Percentiles rank a stretch among this genome's conserved stretches.
Evolutionary conservation across 2,797 vertebrate genomes (phyloP).

Genomic region (Alfaro cultratus): DNA sequence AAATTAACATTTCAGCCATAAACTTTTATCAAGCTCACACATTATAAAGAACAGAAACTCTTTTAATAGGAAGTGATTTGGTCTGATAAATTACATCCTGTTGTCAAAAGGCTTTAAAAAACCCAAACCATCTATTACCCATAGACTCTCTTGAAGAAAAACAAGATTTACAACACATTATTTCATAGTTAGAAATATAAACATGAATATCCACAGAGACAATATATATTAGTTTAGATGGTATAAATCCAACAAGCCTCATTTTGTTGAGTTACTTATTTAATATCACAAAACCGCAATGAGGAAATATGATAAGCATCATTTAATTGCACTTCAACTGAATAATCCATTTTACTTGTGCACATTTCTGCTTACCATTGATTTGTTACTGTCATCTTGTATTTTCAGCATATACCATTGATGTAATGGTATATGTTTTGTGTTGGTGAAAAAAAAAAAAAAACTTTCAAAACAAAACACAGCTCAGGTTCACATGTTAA

Average conservation of each 20-base stretch:
- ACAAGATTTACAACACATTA: neutral
- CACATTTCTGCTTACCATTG: neutral
- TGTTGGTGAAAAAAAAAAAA: too few relatives aligned
- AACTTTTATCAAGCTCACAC: neutral
- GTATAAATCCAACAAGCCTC: neutral
- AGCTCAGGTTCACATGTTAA: neutral
- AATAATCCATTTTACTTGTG: neutral
- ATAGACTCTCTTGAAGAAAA: neutral
- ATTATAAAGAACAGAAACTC: neutral
- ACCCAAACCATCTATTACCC: neutral
- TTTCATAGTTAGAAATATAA: neutral
- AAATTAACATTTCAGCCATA: neutral
- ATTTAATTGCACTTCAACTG: neutral
- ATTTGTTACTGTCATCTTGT: neutral
- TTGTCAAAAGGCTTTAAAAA: neutral
- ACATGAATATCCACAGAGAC: neutral
- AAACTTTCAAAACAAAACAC: neutral
- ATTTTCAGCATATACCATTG: neutral
- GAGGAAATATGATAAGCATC: neutral
- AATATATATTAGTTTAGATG: neutral
- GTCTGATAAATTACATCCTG: neutral
- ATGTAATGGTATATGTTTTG: neutral
- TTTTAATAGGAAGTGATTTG: neutral
- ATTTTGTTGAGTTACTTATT: neutral
- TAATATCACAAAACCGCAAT: neutral